Base-by-base conservation (phyloP, 2,888 invertebrate species). In the Aphidoletes aphidimyza region DNA sequence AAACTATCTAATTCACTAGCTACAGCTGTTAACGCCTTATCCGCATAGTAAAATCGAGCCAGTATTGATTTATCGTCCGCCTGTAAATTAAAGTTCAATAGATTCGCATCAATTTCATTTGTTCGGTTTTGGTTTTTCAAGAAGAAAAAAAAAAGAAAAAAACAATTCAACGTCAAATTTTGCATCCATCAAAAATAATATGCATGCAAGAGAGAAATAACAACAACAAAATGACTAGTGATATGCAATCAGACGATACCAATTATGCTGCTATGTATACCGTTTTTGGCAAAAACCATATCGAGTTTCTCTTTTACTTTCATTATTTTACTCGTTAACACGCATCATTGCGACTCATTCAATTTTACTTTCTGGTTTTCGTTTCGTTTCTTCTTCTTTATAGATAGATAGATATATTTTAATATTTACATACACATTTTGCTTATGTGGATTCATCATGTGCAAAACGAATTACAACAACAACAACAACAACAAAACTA, bases 1-100 rank as follows among this genome's bases (percentile, higher is more conserved):
- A 99, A 99, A 87, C 98, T 98, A 91, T 99, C 99, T 91, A 99
- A 90, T 91, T 99, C 99, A 86, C 96, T 95, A 83, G 98, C 98
- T 86, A 99, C 97, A 88, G 95, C 93, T 89, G 98, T 98, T 87
- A 99, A 92, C 45, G 98, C 97, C 89, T 98, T 98, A 91, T 99
- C 99, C 42, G 99, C 98, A 91, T 96, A 98, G 92, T 97, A 99
- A 91, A 99, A 99, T 91, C 97, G 96, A 84, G 98, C 98, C 89
- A 98, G 92, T 87, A 97, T 92, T 84, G 97, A 97, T 89, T 94
- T 95, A 92, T 98, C 98, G 91, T 96, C 96, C 91, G 94, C 95
- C 97, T 97, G 92, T 0, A 93, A 93, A 87, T n/a, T n/a, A n/a
- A n/a, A n/a, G n/a, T n/a, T n/a, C n/a, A n/a, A n/a, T n/a, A n/a